Conservation (phyloP, 2,113 vertebrate genomes). For the Cichladusa arquata region DNA sequence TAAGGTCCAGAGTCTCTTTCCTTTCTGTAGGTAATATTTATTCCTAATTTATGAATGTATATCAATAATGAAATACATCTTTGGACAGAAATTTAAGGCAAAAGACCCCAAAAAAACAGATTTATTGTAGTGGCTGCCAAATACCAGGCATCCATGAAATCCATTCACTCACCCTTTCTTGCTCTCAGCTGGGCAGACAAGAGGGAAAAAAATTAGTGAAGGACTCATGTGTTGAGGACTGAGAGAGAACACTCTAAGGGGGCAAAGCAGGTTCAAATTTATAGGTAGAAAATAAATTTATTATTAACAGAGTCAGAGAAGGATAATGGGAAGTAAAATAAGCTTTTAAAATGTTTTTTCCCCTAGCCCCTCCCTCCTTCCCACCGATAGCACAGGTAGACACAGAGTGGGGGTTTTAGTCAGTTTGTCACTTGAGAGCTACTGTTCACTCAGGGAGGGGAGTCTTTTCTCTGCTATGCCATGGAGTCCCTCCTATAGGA, state of each 20-base stretch:
- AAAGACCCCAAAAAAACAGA: not conserved
- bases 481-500: no score
- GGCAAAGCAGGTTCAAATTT: not conserved
- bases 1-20: not conserved
- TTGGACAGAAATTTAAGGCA: not conserved
- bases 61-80: fast-evolving
- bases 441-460: not conserved
- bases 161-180: not conserved
- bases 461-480: not conserved
- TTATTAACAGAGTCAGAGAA: not conserved
- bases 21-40: not conserved
- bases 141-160: fast-evolving
- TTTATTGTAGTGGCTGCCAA: no score
- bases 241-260: not conserved
- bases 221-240: not conserved
- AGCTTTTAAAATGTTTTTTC: not conserved
- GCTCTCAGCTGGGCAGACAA: not conserved
- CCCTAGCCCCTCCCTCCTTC: not conserved
- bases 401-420: not conserved
- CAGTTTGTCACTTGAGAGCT: fast-evolving
- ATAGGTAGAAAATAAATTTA: not conserved
- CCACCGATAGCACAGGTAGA: fast-evolving
- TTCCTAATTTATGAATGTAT: not conserved
- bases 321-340: not conserved
- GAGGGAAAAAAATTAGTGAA: not conserved